Evolutionary conservation across 2,113 vertebrate genomes (phyloP).

Genomic region (Nothoprocta pentlandii): DNA sequence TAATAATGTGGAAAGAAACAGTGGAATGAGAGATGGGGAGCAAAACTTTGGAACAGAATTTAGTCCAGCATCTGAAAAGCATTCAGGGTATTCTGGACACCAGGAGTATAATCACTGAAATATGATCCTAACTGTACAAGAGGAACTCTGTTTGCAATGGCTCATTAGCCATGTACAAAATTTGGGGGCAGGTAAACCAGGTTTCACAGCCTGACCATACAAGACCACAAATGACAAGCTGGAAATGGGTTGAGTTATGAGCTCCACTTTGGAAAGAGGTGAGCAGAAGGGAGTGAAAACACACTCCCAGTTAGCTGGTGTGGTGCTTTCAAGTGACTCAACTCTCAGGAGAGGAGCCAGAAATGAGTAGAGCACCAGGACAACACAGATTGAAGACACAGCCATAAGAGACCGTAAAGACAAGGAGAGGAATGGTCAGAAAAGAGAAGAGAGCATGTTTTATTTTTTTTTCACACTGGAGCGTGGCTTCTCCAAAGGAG

Average conservation of each 20-base stretch:
- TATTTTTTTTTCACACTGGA: neutral
- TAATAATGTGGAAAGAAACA: neutral
- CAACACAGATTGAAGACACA: neutral
- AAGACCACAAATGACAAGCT: neutral
- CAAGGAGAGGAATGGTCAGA: neutral
- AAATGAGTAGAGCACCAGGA: neutral
- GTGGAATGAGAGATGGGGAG: neutral
- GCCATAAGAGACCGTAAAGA: neutral
- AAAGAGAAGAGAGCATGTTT: neutral
- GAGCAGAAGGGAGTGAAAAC: neutral
- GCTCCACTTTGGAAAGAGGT: neutral
- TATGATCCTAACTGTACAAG: neutral
- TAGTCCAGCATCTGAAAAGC: neutral
- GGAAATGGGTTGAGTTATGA: neutral
- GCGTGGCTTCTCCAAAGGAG: neutral
- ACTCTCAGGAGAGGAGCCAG: neutral
- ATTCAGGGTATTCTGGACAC: neutral
- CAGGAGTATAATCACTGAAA: neutral
- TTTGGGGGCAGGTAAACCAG: neutral
- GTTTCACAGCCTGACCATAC: neutral
- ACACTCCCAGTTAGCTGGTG: neutral
- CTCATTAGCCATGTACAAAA: neutral
- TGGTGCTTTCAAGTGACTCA: neutral
- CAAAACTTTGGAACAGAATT: neutral
- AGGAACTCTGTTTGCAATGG: neutral